Evolutionary conservation across 2,797 vertebrate species (phyloP), one percentile per base, ranked within the genome.

Genomic region (Danio kyathit): DNA sequence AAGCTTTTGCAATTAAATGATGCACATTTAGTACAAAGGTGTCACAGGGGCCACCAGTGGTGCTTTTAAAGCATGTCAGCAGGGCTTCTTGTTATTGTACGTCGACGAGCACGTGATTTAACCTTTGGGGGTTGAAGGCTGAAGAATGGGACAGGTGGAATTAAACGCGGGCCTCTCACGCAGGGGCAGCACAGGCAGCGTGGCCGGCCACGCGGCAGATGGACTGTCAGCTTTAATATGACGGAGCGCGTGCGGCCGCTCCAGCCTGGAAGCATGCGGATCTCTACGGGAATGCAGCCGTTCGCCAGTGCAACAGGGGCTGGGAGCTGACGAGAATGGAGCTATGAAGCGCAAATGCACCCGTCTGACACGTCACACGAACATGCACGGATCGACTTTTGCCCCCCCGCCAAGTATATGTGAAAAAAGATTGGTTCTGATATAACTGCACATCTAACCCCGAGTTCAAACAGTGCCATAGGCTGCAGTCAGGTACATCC

Each of bases 221-320:
- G 93, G 93, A 93, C 92, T 93, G 93, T 94, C 93, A 92, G 91
- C 88, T 93, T 94, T 94, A 94, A 94, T 94, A 92, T 63, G 77
- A 83, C 67, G 57, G 65, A 78, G 74, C 11, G 56, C 41, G 67
- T 76, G 66, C 21, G 63, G 74, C 74, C 56, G 63, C 76, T 83
- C 91, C 91, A 92, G 92, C 89, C 90, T 89, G 86, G 86, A 79
- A 72, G 59, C 81, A 71, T 40, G 51, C 74, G 40, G 48, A 69
- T 81, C 80, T 86, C 84, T 82, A 73, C 76, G 84, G 85, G 86
- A 89, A 87, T 87, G 81, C 73, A 70, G 41, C 61, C 51, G 38
- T 70, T 59, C 71, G 38, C n/a, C 65, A 43, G 41, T 43, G 60
- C 51, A 72, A 69, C 79, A 72, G 73, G 51, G 72, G 59, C 70